Conservation (phyloP, 2,797 vertebrate species). For the Poeciliopsis presidionis region DNA sequence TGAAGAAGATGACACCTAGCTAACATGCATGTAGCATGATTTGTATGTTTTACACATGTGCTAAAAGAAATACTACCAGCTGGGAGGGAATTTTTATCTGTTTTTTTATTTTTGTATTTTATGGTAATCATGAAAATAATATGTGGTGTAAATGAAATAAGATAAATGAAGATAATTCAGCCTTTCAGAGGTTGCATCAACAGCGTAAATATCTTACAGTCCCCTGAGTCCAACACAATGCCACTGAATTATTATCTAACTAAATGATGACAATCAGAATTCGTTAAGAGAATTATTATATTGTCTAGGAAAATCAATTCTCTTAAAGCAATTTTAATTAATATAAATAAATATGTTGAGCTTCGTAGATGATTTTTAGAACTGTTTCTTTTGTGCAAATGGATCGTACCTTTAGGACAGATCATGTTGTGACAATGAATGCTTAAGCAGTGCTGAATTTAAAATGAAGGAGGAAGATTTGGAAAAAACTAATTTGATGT, state of each 20-base stretch:
- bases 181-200: neutral
- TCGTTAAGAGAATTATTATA: neutral
- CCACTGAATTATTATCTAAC: neutral
- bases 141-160: neutral
- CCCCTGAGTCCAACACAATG: neutral
- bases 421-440: neutral
- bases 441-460: neutral
- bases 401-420: neutral
- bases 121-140: neutral
- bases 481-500: neutral
- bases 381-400: neutral
- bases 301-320: neutral
- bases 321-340: neutral
- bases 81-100: neutral
- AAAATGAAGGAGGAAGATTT: neutral
- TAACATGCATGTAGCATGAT: neutral
- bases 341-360: neutral
- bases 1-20: conserved; percentile 1
- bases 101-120: neutral
- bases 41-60: neutral
- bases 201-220: neutral
- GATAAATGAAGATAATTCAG: too few relatives aligned
- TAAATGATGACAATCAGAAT: neutral
- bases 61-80: neutral
- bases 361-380: neutral